Base-by-base conservation (phyloP, 2,797 vertebrate genomes). In the Macropus fuliginosus region DNA sequence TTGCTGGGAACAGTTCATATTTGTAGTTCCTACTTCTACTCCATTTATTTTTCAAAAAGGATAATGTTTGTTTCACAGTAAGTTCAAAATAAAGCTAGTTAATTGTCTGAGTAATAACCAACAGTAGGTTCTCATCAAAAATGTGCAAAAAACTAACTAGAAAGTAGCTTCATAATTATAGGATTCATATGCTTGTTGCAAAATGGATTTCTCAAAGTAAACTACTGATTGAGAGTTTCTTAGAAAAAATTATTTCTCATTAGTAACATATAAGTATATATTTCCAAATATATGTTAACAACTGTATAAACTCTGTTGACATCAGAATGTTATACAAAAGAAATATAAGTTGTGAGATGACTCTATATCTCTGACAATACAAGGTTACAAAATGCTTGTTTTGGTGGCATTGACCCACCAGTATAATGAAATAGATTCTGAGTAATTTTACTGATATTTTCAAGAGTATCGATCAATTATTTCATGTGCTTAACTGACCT, bases 91-190 rank as follows among this genome's bases (percentile, higher is more conserved):
- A 91, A 95, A 59, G 29, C 57, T 92, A 54, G 27, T 89, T 93
- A 96, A 95, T 95, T 90, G 93, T 92, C 94, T 97, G 10, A 94
- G 93, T 90, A 96, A 91, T 74, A 13, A 92, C 94, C 9, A 46
- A 89, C 90, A 95, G 90, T 31, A 92, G 57, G 1, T 9, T 29
- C 93, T 66, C 52, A 93, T 95, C 94, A 96, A 95, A 50, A 92
- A 90, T 24, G 92, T 90, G 56, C 54, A 6, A 13, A 93, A 94
- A 94, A 55, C 94, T 93, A 94, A 31, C 94, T 46, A 92, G 40
- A 92, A 96, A 94, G 94, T 40, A 2, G 27, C 27, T 95, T 97
- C 54, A 93, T 5, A 92, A 14, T 93, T 96, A 56, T 31, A 93
- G 95, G 94, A 96, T 81, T 28, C 46, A 92, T 81, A 91, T 62